Conservation (phyloP, 2,797 vertebrate genomes). For the Ataeniobius toweri region DNA sequence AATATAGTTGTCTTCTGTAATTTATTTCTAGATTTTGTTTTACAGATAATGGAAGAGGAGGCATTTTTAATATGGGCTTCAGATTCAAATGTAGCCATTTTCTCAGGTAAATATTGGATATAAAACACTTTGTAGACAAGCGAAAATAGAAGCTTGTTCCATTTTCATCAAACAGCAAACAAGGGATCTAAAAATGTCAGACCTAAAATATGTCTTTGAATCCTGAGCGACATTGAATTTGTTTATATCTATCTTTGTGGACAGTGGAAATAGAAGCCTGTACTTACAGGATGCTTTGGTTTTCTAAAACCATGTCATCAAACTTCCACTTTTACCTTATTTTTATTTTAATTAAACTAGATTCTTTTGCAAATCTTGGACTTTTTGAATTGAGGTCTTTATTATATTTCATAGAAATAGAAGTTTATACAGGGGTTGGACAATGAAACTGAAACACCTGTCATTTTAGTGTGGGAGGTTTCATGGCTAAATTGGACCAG, state of each 20-base stretch:
- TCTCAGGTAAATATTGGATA: not conserved
- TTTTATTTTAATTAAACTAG: not conserved
- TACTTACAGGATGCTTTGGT: not conserved
- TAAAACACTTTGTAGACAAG: not conserved
- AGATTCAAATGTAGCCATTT: not conserved
- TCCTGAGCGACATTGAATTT: not conserved
- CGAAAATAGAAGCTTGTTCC: not conserved
- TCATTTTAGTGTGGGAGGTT: too few species aligned
- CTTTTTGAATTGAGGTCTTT: not conserved
- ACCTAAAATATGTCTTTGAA: not conserved
- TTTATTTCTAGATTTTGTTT: not conserved
- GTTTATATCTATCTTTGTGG: not conserved
- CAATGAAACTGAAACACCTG: too few species aligned
- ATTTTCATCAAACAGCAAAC: not conserved
- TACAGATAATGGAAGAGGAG: not conserved
- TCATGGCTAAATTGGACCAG: too few species aligned
- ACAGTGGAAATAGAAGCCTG: too few species aligned
- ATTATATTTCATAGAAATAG: not conserved
- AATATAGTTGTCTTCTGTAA: not conserved
- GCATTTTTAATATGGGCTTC: too few species aligned
- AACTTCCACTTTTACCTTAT: too few species aligned
- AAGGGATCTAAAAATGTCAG: not conserved
- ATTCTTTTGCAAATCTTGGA: not conserved
- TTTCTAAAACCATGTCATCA: not conserved
- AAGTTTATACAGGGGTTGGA: too few species aligned